These are phyloP conservation scores for Hypsibius dujardini DNA, from an alignment of 1,140 invertebrate species.

Conservation along the genomic window DNA sequence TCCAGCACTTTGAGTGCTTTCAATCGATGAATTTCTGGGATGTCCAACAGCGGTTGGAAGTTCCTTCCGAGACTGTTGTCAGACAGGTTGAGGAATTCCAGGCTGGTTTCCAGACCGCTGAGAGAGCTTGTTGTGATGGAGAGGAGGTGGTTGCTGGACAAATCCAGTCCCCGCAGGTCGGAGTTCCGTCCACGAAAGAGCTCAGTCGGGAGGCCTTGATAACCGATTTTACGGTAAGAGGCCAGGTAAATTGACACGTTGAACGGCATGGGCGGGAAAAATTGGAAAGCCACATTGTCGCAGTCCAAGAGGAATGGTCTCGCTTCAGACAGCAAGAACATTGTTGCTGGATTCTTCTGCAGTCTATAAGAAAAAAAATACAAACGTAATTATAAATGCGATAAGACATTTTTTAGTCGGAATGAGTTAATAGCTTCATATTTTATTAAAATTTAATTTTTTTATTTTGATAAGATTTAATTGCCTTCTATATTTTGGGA, in stretches of 20 bases:
- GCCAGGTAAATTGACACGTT: neutral
- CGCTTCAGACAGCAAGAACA: neutral
- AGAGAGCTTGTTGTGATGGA: neutral
- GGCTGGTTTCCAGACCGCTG: neutral
- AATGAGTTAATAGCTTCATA: neutral
- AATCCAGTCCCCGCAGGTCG: neutral
- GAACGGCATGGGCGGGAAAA: slow-evolving; percentile 3
- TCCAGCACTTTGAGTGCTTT: neutral
- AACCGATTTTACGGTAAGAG: neutral
- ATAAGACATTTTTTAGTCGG: neutral
- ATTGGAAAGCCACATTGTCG: slow-evolving; percentile 5
- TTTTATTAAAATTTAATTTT: neutral
- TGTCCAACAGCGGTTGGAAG: neutral
- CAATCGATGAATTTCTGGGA: neutral
- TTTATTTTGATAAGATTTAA: neutral
- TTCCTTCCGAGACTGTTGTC: neutral
- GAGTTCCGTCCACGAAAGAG: neutral
- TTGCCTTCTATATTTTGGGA: too few relatives aligned
- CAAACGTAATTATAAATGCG: neutral
- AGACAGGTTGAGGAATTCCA: neutral
- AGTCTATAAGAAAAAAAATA: neutral
- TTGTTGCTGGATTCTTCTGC: neutral
- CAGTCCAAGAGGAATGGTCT: neutral
- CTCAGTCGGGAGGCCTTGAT: slow-evolving; percentile 1
- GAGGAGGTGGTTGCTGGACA: neutral